Percentiles rank a stretch among this genome's conserved stretches.
Conservation (phyloP, 2,888 invertebrate species). For the Plagodis dolabraria region DNA sequence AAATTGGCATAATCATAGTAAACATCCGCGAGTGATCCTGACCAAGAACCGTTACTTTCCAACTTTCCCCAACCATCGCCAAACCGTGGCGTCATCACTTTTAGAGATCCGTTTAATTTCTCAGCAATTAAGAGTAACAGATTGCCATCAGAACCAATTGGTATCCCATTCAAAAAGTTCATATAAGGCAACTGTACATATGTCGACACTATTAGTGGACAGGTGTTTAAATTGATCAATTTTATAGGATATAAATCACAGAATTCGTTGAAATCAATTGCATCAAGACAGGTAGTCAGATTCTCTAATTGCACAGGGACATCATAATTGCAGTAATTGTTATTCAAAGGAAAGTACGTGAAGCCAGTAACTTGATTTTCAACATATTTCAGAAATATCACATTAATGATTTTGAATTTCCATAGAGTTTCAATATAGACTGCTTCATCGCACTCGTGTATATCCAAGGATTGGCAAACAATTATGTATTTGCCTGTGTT, state of each 20-base stretch:
- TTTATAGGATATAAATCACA: conserved; percentile 55
- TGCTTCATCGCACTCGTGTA: conserved; percentile 56
- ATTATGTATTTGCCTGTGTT: conserved; percentile 67
- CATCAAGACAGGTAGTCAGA: conserved; percentile 36
- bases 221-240: conserved; percentile 57
- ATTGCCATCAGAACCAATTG: conserved; percentile 66
- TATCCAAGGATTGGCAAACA: conserved; percentile 54
- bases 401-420: conserved; percentile 62
- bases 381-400: conserved; percentile 55
- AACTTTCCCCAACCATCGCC: conserved; percentile 67
- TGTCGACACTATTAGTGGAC: conserved; percentile 63
- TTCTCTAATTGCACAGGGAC: conserved; percentile 49
- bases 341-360: conserved; percentile 55
- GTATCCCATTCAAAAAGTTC: conserved; percentile 52
- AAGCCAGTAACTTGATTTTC: conserved; percentile 46
- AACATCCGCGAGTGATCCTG: conserved; percentile 68
- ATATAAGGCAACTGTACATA: conserved; percentile 66
- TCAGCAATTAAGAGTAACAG: conserved; percentile 57
- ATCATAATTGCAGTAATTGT: conserved; percentile 51
- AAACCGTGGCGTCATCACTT: conserved; percentile 55
- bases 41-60: conserved; percentile 61
- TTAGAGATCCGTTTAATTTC: conserved; percentile 59
- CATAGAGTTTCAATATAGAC: conserved; percentile 57
- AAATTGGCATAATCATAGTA: conserved; percentile 66
- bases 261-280: conserved; percentile 31